A percentile compares a stretch with the other conserved stretches of the same genome.
Evolutionary conservation across 2,113 vertebrate species (phyloP).

Genomic region (Pomatostomus ruficeps): DNA sequence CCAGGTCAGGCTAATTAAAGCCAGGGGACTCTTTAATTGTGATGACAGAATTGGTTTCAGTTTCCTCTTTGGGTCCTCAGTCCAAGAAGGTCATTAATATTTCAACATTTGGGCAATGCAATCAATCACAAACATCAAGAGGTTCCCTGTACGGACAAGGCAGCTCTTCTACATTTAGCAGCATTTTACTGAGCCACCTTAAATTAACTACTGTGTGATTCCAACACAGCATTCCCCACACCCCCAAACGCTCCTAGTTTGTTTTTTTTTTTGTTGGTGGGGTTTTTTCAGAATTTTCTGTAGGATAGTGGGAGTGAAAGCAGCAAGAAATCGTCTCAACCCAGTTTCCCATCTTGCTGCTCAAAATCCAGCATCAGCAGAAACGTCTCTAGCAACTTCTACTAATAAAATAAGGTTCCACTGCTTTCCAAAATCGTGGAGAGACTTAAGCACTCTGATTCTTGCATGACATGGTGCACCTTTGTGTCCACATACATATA

Average conservation of each 20-base stretch:
- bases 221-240: background rate
- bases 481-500: conserved; percentile 12
- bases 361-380: conserved; percentile 46
- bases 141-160: conserved; percentile 70
- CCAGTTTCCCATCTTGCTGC: background rate
- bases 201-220: conserved; percentile 36
- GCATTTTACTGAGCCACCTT: conserved; percentile 38
- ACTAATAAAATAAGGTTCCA: background rate
- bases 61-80: conserved; percentile 79
- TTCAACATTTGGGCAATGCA: conserved; percentile 82
- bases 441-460: background rate
- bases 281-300: background rate
- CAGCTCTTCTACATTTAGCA: conserved; percentile 36
- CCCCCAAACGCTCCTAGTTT: background rate
- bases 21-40: conserved; percentile 96
- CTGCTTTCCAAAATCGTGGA: conserved; percentile 33
- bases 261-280: background rate
- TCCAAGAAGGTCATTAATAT: conserved; percentile 80
- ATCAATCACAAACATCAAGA: conserved; percentile 86
- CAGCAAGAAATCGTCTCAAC: background rate
- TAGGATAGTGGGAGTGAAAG: background rate
- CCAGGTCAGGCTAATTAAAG: conserved; percentile 96
- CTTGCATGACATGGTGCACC: background rate
- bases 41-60: conserved; percentile 93
- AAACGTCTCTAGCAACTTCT: conserved; percentile 27